A percentile compares a stretch with the other conserved stretches of the same genome.
These are phyloP conservation scores for Xestia rhomboidea DNA, from an alignment of 2,888 invertebrate genomes.

Conservation along the genomic window DNA sequence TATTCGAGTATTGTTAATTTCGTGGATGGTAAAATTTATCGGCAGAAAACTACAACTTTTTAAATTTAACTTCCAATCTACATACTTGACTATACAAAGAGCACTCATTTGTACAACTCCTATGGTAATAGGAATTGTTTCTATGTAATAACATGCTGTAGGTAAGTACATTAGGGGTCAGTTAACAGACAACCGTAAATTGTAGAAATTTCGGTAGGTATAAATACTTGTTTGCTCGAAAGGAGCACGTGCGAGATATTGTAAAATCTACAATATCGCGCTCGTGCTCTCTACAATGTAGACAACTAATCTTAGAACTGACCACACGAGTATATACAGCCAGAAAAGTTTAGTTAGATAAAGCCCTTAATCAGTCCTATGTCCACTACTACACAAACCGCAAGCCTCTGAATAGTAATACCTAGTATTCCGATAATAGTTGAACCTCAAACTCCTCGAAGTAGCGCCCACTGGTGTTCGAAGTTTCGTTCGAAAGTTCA, in stretches of 20 bases:
- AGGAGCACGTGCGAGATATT: not conserved
- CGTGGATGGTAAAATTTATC: not conserved
- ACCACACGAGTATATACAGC: constrained; percentile 1
- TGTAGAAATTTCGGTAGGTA: not conserved
- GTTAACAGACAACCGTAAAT: not conserved
- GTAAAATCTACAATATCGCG: too few species aligned
- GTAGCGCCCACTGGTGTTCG: not conserved
- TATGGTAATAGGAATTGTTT: not conserved
- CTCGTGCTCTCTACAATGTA: too few species aligned
- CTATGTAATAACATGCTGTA: not conserved
- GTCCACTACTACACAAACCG: constrained; percentile 28
- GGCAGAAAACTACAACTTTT: not conserved
- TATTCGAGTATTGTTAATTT: not conserved
- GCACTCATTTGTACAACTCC: not conserved
- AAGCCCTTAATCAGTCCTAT: constrained; percentile 7
- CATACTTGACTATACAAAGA: not conserved
- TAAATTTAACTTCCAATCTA: not conserved
- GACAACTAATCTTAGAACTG: constrained; percentile 1
- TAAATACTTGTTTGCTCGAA: not conserved
- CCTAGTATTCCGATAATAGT: not conserved
- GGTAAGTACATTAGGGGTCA: not conserved
- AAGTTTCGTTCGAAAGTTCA: not conserved
- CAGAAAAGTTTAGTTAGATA: not conserved
- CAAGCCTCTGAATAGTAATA: not conserved
- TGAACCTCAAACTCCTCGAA: constrained; percentile 10